These are phyloP conservation scores for Serilophus lunatus DNA, from an alignment of 2,113 vertebrate species.

Conservation along the genomic window DNA sequence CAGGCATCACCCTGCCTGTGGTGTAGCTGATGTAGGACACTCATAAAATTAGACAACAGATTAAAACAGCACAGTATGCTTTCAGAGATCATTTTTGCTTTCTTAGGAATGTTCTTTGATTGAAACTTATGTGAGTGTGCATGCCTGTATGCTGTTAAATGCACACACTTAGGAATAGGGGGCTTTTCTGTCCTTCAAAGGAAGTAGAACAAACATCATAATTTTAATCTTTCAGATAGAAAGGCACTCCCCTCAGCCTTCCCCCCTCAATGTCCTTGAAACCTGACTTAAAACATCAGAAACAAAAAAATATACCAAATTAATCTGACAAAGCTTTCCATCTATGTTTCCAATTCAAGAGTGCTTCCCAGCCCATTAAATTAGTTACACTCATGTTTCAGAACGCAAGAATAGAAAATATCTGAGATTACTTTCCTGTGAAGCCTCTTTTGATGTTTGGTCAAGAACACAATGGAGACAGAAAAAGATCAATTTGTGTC, in stretches of 20 bases:
- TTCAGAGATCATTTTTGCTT: not conserved
- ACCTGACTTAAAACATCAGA: not conserved
- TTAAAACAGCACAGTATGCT: not conserved
- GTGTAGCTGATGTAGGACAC: not conserved
- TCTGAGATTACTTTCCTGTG: not conserved
- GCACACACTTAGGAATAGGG: not conserved
- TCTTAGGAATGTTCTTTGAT: not conserved
- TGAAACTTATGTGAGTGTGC: accelerated
- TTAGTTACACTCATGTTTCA: not conserved
- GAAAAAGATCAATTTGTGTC: not conserved
- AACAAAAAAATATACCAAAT: not conserved
- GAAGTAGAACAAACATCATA: not conserved
- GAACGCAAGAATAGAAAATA: not conserved
- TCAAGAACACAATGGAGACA: not conserved
- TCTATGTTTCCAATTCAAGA: not conserved
- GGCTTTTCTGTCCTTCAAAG: not conserved
- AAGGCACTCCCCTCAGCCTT: too few relatives aligned
- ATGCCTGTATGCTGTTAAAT: not conserved
- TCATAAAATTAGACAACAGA: not conserved
- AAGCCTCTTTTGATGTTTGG: not conserved
- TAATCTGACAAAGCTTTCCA: not conserved
- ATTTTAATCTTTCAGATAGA: not conserved
- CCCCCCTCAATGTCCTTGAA: not conserved
- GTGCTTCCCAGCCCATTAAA: not conserved
- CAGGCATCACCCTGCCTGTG: not conserved